Conservation (phyloP, 2,888 invertebrate genomes). For the Ectropis crepuscularia region DNA sequence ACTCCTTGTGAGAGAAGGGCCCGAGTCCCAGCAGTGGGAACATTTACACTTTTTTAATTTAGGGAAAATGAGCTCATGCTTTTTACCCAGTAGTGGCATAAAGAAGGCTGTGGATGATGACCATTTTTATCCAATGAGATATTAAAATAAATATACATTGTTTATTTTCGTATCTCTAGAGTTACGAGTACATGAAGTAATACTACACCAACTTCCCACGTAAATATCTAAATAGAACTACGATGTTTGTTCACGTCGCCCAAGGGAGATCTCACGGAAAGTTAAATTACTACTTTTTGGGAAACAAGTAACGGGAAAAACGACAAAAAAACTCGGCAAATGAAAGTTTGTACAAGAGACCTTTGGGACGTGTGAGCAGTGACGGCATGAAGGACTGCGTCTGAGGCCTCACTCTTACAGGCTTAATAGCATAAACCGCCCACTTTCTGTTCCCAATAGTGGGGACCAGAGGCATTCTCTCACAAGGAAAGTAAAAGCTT, state of each 20-base stretch:
- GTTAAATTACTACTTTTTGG: slow-evolving; percentile 8
- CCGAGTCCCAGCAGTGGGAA: no score
- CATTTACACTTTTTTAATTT: no score
- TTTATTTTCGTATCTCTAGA: not conserved
- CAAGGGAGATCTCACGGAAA: slow-evolving; percentile 4
- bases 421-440: no score
- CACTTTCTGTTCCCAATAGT: no score
- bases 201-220: not conserved
- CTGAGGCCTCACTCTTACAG: not conserved
- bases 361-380: slow-evolving; percentile 3
- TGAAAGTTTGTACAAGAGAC: slow-evolving; percentile 8
- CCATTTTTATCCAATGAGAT: no score
- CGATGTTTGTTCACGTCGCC: slow-evolving; percentile 6
- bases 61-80: no score
- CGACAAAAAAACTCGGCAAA: slow-evolving; percentile 15
- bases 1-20: no score
- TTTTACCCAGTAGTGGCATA: no score
- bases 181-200: not conserved
- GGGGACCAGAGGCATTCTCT: no score
- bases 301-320: slow-evolving; percentile 7
- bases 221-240: not conserved
- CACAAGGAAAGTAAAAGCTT: no score
- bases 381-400: not conserved
- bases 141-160: no score
- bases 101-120: no score